Evolutionary conservation across 2,113 vertebrate species (phyloP).

Genomic region (Ciconia maguari): DNA sequence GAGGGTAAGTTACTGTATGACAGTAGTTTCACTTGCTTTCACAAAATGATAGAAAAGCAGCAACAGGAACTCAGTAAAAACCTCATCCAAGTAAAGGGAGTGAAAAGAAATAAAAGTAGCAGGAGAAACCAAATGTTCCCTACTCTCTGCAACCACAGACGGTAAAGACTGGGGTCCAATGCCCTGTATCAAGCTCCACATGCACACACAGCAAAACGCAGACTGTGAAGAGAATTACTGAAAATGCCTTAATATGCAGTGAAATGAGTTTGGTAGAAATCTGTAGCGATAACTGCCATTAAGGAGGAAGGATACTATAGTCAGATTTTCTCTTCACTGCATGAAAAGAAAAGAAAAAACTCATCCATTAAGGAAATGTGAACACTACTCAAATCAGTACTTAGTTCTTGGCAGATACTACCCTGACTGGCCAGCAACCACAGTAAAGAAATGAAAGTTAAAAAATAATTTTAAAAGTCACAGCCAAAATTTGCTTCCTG

Average conservation of each 20-base stretch:
- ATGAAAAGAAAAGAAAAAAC: background rate
- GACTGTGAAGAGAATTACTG: background rate
- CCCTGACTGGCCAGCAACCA: background rate
- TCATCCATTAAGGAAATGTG: background rate
- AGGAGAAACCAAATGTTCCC: background rate
- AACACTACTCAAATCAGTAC: background rate
- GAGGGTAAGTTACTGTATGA: background rate
- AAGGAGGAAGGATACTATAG: background rate
- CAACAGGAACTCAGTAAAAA: background rate
- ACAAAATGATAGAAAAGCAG: background rate
- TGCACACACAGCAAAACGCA: fast-evolving
- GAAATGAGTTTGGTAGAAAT: background rate
- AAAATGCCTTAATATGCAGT: background rate
- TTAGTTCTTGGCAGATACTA: background rate
- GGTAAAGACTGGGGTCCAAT: background rate
- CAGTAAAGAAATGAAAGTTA: background rate
- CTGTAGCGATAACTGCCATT: background rate
- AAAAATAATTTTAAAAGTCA: background rate
- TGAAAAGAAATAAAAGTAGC: background rate
- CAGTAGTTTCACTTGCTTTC: background rate
- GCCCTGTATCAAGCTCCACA: background rate
- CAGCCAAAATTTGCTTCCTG: background rate
- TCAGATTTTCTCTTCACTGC: background rate
- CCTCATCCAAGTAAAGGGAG: background rate
- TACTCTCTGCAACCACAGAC: background rate